Evolutionary conservation across 2,888 invertebrate genomes (phyloP), one percentile per base, ranked within the genome.

Genomic region (Scaptomyza reducta): DNA sequence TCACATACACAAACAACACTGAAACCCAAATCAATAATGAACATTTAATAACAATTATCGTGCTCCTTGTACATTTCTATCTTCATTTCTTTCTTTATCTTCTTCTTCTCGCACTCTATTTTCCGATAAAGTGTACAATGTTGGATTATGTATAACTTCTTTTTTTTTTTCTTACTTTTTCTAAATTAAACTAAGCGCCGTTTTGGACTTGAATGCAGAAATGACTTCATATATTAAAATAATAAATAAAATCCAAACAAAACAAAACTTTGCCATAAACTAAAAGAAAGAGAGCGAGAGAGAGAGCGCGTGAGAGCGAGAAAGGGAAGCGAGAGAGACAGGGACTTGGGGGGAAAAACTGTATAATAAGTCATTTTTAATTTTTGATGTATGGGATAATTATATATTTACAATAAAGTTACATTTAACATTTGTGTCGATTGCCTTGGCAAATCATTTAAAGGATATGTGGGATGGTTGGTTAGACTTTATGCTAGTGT

Each of bases 401-500:
- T 35, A 57, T 58, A 73, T 73, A 73, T 73, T 73, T 73, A 73
- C 73, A 74, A 38, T 60, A 54, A 55, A 59, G 60, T 64, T 69
- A 70, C 60, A 41, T 66, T 59, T 9, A 70, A 62, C 61, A 61
- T 42, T 45, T 55, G 33, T 42, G 13, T 66, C 38, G 64, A 41
- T 61, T 55, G 60, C 51, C 51, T 61, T 66, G 54, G 61, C 66
- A 61, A 70, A 31, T 35, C 16, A 9, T 44, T 45, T 46, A 38
- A 33, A 42, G 47, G 62, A 72, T 71, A 70, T 70, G 65, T 57
- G 56, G 45, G 51, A 49, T 59, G 49, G 56, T 22, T 45, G 29
- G 42, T 25, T 11, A 27, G 66, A 65, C 29, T 68, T 75, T 62
- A 74, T 70, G 66, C 74, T 74, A 61, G 69, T 77, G 77, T 54